Conservation (phyloP, 2,113 vertebrate species). For the Toxotes jaculatrix region DNA sequence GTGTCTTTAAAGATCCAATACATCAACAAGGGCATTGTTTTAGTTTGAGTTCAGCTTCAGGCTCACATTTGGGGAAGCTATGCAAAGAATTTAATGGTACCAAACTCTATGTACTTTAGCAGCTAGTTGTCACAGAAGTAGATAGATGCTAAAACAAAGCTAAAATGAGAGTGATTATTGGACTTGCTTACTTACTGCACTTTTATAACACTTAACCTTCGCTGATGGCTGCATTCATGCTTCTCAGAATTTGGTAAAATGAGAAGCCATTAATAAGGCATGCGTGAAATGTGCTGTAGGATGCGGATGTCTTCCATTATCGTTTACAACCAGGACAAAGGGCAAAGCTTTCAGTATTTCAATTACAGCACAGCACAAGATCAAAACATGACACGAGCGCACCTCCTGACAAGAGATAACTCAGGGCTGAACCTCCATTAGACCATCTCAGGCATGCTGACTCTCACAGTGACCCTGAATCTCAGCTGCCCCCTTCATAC, state of each 20-base stretch:
- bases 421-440: slow-evolving; percentile 16
- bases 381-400: slow-evolving; percentile 16
- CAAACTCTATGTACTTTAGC: not conserved
- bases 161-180: not conserved
- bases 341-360: slow-evolving; percentile 32
- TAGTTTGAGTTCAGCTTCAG: not conserved
- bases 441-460: slow-evolving; percentile 23
- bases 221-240: not conserved
- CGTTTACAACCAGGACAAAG: slow-evolving; percentile 24
- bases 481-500: slow-evolving; percentile 27
- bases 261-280: slow-evolving; percentile 2
- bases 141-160: not conserved
- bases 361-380: slow-evolving; percentile 25
- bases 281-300: slow-evolving; percentile 11
- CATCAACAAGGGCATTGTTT: not conserved
- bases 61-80: slow-evolving; percentile 26
- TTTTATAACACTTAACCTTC: not conserved
- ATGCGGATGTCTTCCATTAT: slow-evolving; percentile 22
- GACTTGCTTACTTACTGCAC: not conserved
- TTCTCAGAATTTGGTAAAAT: not conserved
- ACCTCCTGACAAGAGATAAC: slow-evolving; percentile 14
- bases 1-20: not conserved
- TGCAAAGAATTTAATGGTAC: slow-evolving; percentile 14
- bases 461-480: slow-evolving; percentile 23
- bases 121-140: not conserved